Evolutionary conservation across 1,140 invertebrate genomes (phyloP).

Genomic region (Aphelinus atriplicis): DNA sequence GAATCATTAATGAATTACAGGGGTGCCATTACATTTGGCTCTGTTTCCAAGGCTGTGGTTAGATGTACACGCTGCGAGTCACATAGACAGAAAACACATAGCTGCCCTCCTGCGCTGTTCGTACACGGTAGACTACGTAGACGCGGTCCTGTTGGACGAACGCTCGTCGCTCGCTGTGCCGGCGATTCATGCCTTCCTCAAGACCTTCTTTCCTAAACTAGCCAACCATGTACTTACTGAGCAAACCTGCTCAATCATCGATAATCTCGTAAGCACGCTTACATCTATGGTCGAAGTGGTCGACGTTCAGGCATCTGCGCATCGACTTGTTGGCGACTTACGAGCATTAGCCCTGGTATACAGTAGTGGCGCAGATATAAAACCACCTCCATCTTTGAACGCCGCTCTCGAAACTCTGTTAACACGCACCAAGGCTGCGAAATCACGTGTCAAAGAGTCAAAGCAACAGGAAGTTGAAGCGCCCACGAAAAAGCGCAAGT

Average conservation of each 20-base stretch:
- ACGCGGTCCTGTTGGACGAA: slow-evolving; percentile 83
- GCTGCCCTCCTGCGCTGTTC: slow-evolving; percentile 80
- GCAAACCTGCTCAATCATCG: slow-evolving; percentile 70
- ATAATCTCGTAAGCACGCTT: slow-evolving; percentile 68
- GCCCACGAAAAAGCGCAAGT: slow-evolving; percentile 62
- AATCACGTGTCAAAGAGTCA: slow-evolving; percentile 52
- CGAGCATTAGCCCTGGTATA: slow-evolving; percentile 68
- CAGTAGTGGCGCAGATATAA: slow-evolving; percentile 60
- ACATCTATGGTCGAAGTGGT: slow-evolving; percentile 66
- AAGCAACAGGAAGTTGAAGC: slow-evolving; percentile 54
- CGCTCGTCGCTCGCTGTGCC: slow-evolving; percentile 79
- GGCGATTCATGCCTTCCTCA: slow-evolving; percentile 83
- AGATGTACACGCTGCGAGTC: slow-evolving; percentile 80
- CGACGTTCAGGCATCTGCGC: slow-evolving; percentile 64
- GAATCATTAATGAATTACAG: slow-evolving; percentile 35
- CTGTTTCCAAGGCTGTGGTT: slow-evolving; percentile 88
- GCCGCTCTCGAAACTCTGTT: slow-evolving; percentile 55
- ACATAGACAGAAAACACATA: slow-evolving; percentile 81
- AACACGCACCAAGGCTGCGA: slow-evolving; percentile 48
- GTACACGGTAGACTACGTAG: slow-evolving; percentile 85
- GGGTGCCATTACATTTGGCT: slow-evolving; percentile 81
- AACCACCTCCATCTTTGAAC: slow-evolving; percentile 55
- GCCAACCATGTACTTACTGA: slow-evolving; percentile 71
- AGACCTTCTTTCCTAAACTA: slow-evolving; percentile 84
- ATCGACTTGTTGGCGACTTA: slow-evolving; percentile 68